Evolutionary conservation across 2,113 vertebrate genomes (phyloP).

Genomic region (Eolophus roseicapilla): DNA sequence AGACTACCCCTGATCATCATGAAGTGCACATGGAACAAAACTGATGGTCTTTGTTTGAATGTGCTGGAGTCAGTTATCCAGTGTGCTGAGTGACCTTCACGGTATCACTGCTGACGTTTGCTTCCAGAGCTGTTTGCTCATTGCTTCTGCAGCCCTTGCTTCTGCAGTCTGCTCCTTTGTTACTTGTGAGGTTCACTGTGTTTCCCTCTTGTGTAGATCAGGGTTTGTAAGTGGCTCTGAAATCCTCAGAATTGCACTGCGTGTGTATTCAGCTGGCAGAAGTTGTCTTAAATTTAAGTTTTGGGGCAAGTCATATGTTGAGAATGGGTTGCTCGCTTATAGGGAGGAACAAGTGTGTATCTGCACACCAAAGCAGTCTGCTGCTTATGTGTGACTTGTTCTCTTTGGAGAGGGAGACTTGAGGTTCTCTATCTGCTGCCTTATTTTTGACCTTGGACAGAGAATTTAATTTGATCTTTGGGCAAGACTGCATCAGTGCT

Average conservation of each 20-base stretch:
- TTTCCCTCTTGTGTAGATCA: neutral
- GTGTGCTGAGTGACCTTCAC: neutral
- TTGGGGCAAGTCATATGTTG: accelerated
- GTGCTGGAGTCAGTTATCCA: accelerated
- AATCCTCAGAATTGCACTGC: neutral
- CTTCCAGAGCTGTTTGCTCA: neutral
- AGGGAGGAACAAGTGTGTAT: neutral
- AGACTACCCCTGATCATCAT: neutral
- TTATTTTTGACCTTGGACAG: neutral
- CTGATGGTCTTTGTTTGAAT: neutral
- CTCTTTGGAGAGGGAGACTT: neutral
- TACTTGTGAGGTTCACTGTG: neutral
- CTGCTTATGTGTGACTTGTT: accelerated
- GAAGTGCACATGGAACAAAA: neutral
- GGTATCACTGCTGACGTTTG: neutral
- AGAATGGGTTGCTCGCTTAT: neutral
- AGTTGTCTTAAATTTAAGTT: neutral
- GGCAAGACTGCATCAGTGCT: neutral
- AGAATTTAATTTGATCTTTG: neutral
- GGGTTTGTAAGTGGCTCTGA: neutral
- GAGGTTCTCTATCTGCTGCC: neutral
- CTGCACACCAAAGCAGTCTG: neutral
- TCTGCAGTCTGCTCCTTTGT: neutral
- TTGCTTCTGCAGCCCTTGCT: neutral
- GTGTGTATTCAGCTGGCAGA: neutral